Evolutionary conservation across 2,888 invertebrate species (phyloP).

Genomic region (Polietes domitor): DNA sequence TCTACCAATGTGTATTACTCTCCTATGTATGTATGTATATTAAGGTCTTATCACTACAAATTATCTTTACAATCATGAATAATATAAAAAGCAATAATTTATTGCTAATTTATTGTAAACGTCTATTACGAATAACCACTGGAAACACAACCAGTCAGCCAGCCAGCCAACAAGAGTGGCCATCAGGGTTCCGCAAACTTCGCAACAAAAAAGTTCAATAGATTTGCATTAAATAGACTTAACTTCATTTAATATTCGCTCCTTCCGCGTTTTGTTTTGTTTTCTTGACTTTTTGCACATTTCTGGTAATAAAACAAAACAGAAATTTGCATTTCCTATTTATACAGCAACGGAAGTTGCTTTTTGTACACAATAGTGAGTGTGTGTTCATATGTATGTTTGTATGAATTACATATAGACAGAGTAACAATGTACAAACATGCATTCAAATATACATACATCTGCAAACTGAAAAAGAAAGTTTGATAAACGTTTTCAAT

Average conservation of each 20-base stretch:
- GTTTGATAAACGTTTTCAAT: constrained; percentile 65
- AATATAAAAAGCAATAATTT: constrained; percentile 63
- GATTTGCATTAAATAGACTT: constrained; percentile 56
- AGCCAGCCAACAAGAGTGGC: neutral
- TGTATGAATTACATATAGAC: no score
- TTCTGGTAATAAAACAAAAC: constrained; percentile 63
- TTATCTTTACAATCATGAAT: constrained; percentile 28
- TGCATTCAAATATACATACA: constrained; percentile 17
- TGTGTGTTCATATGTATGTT: neutral
- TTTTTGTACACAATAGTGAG: constrained; percentile 41
- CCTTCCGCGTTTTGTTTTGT: constrained; percentile 23
- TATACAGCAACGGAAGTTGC: constrained; percentile 64
- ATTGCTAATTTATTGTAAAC: constrained; percentile 64
- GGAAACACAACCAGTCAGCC: neutral
- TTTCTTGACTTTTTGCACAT: constrained; percentile 38
- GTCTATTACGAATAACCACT: constrained; percentile 44
- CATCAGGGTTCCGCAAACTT: constrained; percentile 26
- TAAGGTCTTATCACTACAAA: neutral
- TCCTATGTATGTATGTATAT: no score
- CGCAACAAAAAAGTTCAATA: constrained; percentile 26
- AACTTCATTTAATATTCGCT: constrained; percentile 65
- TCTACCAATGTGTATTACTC: no score
- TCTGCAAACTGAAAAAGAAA: constrained; percentile 29
- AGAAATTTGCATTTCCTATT: constrained; percentile 67
- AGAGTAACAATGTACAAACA: no score